Percentiles rank a stretch among this genome's conserved stretches.
These are phyloP conservation scores for Amiota mariae DNA, from an alignment of 2,888 invertebrate genomes.

Conservation along the genomic window DNA sequence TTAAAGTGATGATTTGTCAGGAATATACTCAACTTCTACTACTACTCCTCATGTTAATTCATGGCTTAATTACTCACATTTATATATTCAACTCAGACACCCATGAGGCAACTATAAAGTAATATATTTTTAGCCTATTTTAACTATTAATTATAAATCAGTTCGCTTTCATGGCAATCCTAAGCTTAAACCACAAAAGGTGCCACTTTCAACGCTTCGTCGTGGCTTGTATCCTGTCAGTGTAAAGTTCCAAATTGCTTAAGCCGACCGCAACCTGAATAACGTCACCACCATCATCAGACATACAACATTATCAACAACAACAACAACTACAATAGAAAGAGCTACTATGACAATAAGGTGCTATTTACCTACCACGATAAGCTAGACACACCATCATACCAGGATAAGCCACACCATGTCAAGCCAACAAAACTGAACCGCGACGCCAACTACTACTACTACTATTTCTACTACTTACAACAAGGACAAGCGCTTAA, in stretches of 20 bases:
- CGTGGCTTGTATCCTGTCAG: not conserved
- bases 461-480: not conserved
- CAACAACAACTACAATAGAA: slow-evolving; percentile 13
- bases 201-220: slow-evolving; percentile 5
- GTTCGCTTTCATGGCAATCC: slow-evolving; percentile 24
- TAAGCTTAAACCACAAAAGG: slow-evolving; percentile 11
- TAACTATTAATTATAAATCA: too few species aligned
- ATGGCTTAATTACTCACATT: too few species aligned
- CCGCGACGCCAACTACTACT: too few species aligned
- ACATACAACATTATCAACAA: not conserved
- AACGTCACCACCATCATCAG: not conserved
- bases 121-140: too few species aligned
- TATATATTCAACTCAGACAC: too few species aligned
- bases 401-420: not conserved
- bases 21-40: too few species aligned
- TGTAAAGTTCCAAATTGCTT: slow-evolving; percentile 23
- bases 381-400: too few species aligned
- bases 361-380: not conserved
- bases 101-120: too few species aligned
- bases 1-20: too few species aligned
- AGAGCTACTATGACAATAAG: slow-evolving; percentile 6
- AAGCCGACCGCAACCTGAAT: slow-evolving; percentile 5
- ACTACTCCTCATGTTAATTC: too few species aligned
- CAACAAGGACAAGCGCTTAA: slow-evolving; percentile 23
- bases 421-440: not conserved